These are phyloP conservation scores for Euleptes europaea DNA, from an alignment of 2,113 vertebrate genomes.

Conservation along the genomic window DNA sequence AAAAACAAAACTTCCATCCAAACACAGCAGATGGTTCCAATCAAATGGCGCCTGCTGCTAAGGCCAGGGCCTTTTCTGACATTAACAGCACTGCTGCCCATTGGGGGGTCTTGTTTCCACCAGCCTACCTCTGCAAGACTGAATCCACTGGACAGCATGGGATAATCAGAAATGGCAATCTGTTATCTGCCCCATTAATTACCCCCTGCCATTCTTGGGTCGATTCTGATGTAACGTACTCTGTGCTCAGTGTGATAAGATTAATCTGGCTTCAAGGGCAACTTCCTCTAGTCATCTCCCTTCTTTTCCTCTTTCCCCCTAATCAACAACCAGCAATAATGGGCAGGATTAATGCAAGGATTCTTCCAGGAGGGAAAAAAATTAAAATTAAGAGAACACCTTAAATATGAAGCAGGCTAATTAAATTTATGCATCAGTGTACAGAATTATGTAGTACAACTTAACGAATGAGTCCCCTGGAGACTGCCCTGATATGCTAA, in stretches of 20 bases:
- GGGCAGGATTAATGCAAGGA: neutral
- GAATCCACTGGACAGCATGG: neutral
- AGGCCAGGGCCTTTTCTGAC: constrained; percentile 54
- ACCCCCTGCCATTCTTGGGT: constrained; percentile 46
- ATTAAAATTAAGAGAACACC: neutral
- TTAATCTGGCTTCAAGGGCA: constrained; percentile 63
- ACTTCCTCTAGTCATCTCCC: constrained; percentile 30
- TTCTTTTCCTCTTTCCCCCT: constrained; percentile 15
- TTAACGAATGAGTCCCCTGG: constrained; percentile 52
- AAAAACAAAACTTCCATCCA: neutral
- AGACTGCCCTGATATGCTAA: constrained; percentile 38
- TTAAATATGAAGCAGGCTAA: constrained; percentile 42
- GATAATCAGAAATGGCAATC: constrained; percentile 50
- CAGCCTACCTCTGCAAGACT: constrained; percentile 43
- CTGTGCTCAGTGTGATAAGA: constrained; percentile 45
- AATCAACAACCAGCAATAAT: constrained; percentile 12
- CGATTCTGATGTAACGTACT: constrained; percentile 34
- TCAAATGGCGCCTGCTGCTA: constrained; percentile 57
- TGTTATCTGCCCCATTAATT: constrained; percentile 60
- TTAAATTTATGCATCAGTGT: constrained; percentile 46
- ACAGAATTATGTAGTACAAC: constrained; percentile 49
- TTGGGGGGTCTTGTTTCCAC: constrained; percentile 61
- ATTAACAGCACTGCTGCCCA: constrained; percentile 39
- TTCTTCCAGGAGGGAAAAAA: neutral
- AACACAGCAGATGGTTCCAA: constrained; percentile 65